Conservation (phyloP, 2,797 vertebrate genomes). For the Psittacula derbiana region DNA sequence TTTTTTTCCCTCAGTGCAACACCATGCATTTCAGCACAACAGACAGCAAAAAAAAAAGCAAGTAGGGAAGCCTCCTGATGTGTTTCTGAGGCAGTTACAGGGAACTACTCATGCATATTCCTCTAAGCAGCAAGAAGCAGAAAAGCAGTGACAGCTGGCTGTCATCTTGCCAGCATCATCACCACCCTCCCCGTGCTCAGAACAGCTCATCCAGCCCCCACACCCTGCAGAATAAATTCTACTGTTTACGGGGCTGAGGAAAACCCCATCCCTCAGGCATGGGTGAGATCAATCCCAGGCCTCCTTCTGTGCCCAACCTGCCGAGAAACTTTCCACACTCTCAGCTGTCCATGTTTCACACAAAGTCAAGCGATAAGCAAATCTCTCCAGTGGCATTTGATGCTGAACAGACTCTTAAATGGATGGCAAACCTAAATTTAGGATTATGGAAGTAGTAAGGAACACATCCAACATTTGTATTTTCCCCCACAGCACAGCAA, state of each 20-base stretch:
- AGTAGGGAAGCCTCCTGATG: not conserved
- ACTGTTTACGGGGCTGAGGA: not conserved
- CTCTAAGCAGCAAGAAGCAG: not conserved
- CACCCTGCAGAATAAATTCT: not conserved
- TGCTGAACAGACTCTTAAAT: not conserved
- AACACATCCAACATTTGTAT: not conserved
- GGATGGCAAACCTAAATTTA: not conserved
- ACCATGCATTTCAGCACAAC: rapidly evolving
- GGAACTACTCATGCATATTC: not conserved
- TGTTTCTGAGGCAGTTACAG: not conserved
- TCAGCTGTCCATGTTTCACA: not conserved
- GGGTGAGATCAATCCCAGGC: not conserved
- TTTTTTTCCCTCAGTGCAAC: not conserved
- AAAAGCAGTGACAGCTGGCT: conserved; percentile 74
- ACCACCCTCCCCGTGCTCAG: conserved; percentile 61
- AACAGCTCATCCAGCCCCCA: not conserved
- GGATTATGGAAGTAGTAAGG: not conserved
- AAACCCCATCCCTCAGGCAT: not conserved
- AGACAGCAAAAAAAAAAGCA: not conserved
- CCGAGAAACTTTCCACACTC: not conserved
- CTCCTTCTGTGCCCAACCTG: not conserved
- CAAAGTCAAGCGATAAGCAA: not conserved
- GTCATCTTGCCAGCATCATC: conserved; percentile 57
- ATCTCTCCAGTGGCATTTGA: not conserved
- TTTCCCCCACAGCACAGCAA: not conserved